Percentiles rank a stretch among this genome's conserved stretches.
Conservation (phyloP, 2,113 vertebrate species). For the Dromaius novaehollandiae region DNA sequence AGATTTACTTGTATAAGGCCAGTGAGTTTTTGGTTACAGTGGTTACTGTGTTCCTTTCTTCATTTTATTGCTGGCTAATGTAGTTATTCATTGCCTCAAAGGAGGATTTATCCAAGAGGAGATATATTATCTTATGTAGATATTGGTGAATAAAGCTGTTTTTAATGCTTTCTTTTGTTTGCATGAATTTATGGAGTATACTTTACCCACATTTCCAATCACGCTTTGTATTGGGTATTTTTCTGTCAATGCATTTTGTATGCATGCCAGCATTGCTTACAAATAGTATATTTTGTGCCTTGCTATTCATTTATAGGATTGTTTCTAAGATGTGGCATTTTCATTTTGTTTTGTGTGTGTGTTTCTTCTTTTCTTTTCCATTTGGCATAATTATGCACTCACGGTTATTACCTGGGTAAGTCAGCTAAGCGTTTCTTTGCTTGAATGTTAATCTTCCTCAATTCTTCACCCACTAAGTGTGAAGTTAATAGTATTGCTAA, state of each 20-base stretch:
- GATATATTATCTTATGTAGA: neutral
- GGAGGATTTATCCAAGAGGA: neutral
- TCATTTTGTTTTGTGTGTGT: neutral
- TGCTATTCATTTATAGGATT: neutral
- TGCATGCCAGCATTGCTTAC: neutral
- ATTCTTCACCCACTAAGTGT: conserved; percentile 42
- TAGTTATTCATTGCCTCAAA: neutral
- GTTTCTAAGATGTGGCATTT: conserved; percentile 19
- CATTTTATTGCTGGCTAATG: neutral
- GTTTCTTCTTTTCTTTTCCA: neutral
- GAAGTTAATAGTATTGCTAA: conserved; percentile 31
- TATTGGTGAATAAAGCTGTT: neutral
- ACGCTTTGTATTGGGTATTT: neutral
- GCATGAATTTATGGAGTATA: neutral
- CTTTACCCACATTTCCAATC: neutral
- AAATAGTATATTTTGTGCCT: neutral
- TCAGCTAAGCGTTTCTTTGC: neutral
- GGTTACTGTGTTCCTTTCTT: neutral
- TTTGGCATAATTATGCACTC: neutral
- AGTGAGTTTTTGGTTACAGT: neutral
- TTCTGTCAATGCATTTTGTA: neutral
- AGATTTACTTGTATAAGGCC: neutral
- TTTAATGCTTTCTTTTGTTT: neutral
- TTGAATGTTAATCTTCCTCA: conserved; percentile 24
- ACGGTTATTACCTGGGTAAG: conserved; percentile 18